Percentiles rank a stretch among this genome's conserved stretches.
Conservation (phyloP, 2,888 invertebrate species). For the Scrobipalpa costella region DNA sequence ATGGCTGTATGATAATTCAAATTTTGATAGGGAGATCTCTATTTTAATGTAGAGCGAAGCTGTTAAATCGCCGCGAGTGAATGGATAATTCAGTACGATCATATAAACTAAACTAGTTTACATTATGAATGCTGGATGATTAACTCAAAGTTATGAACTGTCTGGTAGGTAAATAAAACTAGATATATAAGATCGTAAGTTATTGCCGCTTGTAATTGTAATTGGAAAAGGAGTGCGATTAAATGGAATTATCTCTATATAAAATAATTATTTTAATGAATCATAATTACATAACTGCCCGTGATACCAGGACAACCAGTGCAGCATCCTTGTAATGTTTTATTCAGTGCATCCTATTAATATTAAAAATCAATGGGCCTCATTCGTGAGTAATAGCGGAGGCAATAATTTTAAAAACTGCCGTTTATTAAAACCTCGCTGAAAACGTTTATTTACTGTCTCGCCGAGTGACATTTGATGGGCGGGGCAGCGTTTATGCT, state of each 20-base stretch:
- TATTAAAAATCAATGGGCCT: slow-evolving; percentile 27
- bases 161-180: neutral
- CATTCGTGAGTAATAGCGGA: slow-evolving; percentile 27
- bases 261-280: slow-evolving; percentile 13
- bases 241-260: slow-evolving; percentile 1
- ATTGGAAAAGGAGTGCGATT: slow-evolving; percentile 13
- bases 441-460: slow-evolving; percentile 38
- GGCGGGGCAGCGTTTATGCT: slow-evolving; percentile 67
- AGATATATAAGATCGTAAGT: neutral
- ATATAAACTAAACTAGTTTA: slow-evolving; percentile 12
- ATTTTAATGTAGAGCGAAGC: slow-evolving; percentile 7
- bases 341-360: slow-evolving; percentile 20
- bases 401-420: slow-evolving; percentile 45
- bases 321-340: neutral
- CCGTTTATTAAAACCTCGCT: slow-evolving; percentile 44
- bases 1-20: slow-evolving; percentile 23
- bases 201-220: slow-evolving; percentile 8
- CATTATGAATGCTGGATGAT: slow-evolving; percentile 17
- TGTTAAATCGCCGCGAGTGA: neutral
- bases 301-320: neutral
- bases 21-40: slow-evolving; percentile 15
- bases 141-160: slow-evolving; percentile 12
- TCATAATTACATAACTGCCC: neutral
- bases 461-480: slow-evolving; percentile 54
- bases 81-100: slow-evolving; percentile 9